These are phyloP conservation scores for Siniperca chuatsi DNA, from an alignment of 2,113 vertebrate species.

Conservation along the genomic window DNA sequence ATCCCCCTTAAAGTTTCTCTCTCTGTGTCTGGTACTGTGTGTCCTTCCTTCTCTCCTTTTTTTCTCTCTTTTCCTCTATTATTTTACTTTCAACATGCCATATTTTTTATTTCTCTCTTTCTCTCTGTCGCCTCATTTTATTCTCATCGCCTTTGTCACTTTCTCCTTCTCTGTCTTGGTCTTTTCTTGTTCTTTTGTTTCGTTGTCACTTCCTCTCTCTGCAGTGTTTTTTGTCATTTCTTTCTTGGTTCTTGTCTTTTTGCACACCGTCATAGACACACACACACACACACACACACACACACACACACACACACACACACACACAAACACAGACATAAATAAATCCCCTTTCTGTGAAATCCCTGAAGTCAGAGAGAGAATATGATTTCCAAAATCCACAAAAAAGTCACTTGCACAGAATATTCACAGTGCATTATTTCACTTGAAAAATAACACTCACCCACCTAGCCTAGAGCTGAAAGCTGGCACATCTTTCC, in stretches of 20 bases:
- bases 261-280: constrained; percentile 1
- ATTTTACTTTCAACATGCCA: constrained; percentile 57
- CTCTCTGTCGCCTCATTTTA: constrained; percentile 59
- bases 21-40: constrained; percentile 39
- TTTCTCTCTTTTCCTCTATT: constrained; percentile 34
- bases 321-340: constrained; percentile 44
- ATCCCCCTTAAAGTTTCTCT: constrained; percentile 46
- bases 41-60: constrained; percentile 15
- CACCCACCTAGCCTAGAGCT: constrained; percentile 46
- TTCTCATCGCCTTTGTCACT: constrained; percentile 55
- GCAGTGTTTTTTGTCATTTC: constrained; percentile 54
- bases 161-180: constrained; percentile 48
- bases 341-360: constrained; percentile 60
- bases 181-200: constrained; percentile 71
- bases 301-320: constrained; percentile 18
- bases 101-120: constrained; percentile 20
- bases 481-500: constrained; percentile 60
- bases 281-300: background rate
- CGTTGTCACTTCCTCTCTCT: constrained; percentile 65
- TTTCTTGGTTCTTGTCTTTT: constrained; percentile 47
- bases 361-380: constrained; percentile 63
- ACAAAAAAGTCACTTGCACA: constrained; percentile 50
- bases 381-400: constrained; percentile 65
- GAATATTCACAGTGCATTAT: constrained; percentile 65
- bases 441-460: constrained; percentile 62